Evolutionary conservation across 2,797 vertebrate genomes (phyloP), one percentile per base, ranked within the genome.

Genomic region (Sebastes glaucus): DNA sequence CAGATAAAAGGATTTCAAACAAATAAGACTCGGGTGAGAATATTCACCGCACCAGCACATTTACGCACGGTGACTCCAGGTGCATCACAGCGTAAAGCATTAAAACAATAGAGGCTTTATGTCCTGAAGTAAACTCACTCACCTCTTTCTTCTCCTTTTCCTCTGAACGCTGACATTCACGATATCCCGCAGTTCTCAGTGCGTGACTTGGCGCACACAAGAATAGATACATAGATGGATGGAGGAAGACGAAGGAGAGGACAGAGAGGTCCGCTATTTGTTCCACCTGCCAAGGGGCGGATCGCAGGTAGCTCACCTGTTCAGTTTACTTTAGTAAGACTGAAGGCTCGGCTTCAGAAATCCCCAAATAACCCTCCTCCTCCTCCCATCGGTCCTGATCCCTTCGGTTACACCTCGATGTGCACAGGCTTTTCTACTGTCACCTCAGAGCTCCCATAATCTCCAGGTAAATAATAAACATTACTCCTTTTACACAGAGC

Each of bases 211-310:
- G 77, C 30, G 33, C 59, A 35, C 81, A 65, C 75, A 66, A 16
- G 35, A 77, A 64, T 20, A 87, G 46, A 74, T 5, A 60, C 71
- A 72, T 28, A 71, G 87, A 83, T 64, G 74, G 70, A 77, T 64
- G 76, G 70, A 77, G 33, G 81, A 70, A 78, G 82, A 82, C 63
- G 52, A 62, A 46, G 23, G 61, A 78, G 25, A 25, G 71, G 59
- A 52, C 65, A 20, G 53, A 83, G 67, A 60, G 74, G n/a, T 74
- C 87, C 74, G 71, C 92, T 95, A 92, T 95, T 92, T 94, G 93
- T 91, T 87, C 78, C 87, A 87, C 71, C 87, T 86, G 92, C 67
- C 71, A 18, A 73, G 88, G 84, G 94, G 95, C 87, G 93, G 92
- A 88, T 71, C 61, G 73, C 76, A 71, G 74, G 81, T 62, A 73